Evolutionary conservation across 53 echinoderm and acorn worm species (phyloP), one percentile per base, ranked within the genome.

Genomic region (Arbacia lixula): DNA sequence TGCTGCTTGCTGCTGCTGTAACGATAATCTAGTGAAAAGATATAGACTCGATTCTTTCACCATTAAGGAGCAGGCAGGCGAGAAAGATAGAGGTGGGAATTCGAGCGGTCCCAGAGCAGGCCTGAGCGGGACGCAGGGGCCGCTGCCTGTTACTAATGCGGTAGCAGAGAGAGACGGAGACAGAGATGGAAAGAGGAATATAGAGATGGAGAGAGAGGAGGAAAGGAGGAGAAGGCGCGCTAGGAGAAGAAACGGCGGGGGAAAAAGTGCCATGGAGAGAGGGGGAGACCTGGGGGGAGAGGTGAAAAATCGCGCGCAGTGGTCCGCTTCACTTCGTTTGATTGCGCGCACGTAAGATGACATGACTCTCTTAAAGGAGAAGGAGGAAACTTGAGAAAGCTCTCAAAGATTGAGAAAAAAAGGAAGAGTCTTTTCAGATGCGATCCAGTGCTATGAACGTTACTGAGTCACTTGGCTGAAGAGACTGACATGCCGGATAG

Each of bases 11-110:
- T 46, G 8, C 14, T 46, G 8, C 14, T 46, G 8, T 10, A 10
- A 14, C 8, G 8, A 10, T 46, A 14, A 46, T 14, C 14, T 46
- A 46, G 8, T 10, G 8, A 46, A 14, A 43, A 49, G 3, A 40
- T 22, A 28, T 36, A 24, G 60, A 78, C 38, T 60, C 40, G 79
- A 78, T 78, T 78, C 41, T 38, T 28, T 58, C 39, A 60, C 39
- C 79, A 78, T 78, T 78, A 78, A 75, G 60, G 79, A 12, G 58
- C 40, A 60, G 41, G 60, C 41, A 78, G 39, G 79, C 79, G 60
- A 57, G 60, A 39, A 57, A 35, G 79, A 78, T 78, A 78, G 79
- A 60, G 79, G 36, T 20, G 79, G 79, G 79, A 78, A 78, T 78
- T 78, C 36, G 60, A 37, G 41, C 14, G 39, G 21, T 78, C 79